Base-by-base conservation (phyloP, 2,888 invertebrate genomes). In the Melieria crassipennis region DNA sequence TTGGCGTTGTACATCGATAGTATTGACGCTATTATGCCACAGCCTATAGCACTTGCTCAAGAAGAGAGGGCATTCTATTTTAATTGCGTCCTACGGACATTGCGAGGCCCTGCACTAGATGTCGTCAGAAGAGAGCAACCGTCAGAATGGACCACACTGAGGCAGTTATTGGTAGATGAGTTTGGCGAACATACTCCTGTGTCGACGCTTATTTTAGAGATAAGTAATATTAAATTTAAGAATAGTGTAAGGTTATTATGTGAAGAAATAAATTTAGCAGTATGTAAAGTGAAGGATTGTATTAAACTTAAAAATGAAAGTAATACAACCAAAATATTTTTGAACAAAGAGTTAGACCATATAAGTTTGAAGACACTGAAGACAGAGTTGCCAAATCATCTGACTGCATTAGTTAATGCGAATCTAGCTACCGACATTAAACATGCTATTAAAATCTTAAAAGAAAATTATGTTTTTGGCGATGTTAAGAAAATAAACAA, bases 161-260 rank as follows among this genome's bases (percentile, higher is more conserved):
- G 50, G 7, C 13, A 66, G n/a, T 58, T 69, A 45, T 57, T 69
- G 6, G 11, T 69, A 48, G 64, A 69, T 57, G 64, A 69, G 57
- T 69, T 69, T 47, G 69, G 69, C 13, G 69, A 57, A 48, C 69
- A 69, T n/a, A 64, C 57, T 50, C 64, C 69, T 30, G 48, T 69
- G 11, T 57, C 69, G 10, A 69, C 69, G 46, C 69, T 69, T 46
- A 69, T 69, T 16, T 66, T 66, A 11, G 46, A 65, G 58, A 57
- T 60, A 16, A 66, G 65, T 48, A 58, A 48, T n/a, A 58, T 66
- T 43, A 42, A 66, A 66, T 58, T 66, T 43, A 67, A 50, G 50
- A 16, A 48, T 60, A 50, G 60, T 30, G 67, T 67, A 45, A 57
- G 60, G 5, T 7, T 60, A 43, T 13, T 67, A 5, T 67, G 50